A percentile compares a stretch with the other conserved stretches of the same genome.
Evolutionary conservation across 2,888 invertebrate genomes (phyloP).

Genomic region (Entomobrya multifasciata): DNA sequence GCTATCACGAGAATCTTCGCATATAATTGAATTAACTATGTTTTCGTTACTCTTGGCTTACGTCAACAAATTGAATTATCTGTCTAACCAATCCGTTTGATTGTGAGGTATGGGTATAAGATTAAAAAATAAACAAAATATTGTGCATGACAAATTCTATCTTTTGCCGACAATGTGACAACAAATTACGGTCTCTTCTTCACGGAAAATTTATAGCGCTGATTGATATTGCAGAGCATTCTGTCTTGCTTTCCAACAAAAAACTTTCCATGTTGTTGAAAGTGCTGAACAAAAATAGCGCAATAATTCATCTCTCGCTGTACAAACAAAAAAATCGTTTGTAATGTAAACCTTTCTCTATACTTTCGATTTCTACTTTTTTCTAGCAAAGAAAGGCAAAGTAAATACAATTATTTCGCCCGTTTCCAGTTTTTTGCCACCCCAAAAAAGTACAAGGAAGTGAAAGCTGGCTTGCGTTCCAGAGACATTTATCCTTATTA

Average conservation of each 20-base stretch:
- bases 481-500: conserved; percentile 39
- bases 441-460: background rate
- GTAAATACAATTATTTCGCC: conserved; percentile 3
- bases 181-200: conserved; percentile 23
- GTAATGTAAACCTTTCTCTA: background rate
- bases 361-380: background rate
- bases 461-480: conserved; percentile 1
- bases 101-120: background rate
- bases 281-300: background rate
- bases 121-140: background rate
- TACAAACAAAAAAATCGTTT: background rate
- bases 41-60: no score
- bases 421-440: no score
- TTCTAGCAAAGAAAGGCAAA: background rate
- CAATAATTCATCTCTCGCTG: conserved; percentile 15
- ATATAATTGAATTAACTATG: no score
- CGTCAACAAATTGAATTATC: background rate
- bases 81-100: no score
- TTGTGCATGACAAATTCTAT: conserved; percentile 4
- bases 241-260: background rate
- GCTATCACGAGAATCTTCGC: no score
- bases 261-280: conserved; percentile 6
- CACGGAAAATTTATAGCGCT: background rate
- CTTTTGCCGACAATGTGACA: background rate
- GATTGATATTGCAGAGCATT: background rate